Evolutionary conservation across 1,140 invertebrate genomes (phyloP), one percentile per base, ranked within the genome.

Genomic region (Brevipalpus yothersi): DNA sequence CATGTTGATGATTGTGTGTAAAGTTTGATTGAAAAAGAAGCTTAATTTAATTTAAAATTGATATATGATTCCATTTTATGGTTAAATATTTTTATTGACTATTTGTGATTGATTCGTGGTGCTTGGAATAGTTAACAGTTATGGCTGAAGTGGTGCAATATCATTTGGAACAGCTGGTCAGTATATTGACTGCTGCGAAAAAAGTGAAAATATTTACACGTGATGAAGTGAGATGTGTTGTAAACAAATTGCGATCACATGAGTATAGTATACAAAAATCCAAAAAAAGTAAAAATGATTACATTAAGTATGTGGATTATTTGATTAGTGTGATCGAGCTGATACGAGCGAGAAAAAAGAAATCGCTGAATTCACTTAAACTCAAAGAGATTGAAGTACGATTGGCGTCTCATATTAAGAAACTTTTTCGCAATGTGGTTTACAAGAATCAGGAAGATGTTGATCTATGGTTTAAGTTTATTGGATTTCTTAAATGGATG

Each of bases 81-180:
- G n/a, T n/a, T n/a, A n/a, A n/a, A n/a, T 5, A 31, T 31, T 3
- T 31, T 31, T 31, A 5, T 31, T 3, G 31, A 5, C 2, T 31
- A 31, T 3, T 31, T 31, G 31, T 31, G 5, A 31, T 31, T 31
- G 31, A 31, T 31, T 31, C 5, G 31, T 3, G 5, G 31, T 31
- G 31, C 31, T 31, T 5, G 2, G 31, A 31, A 31, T 31, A 31
- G 31, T 31, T 45, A 2, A 15, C 10, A 41, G 53, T 8, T 41
- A 84, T 84, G 82, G 82, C 82, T 4, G 82, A 84, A 72, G 77
- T 78, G 70, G 81, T 82, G 15, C 79, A 83, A 65, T 75, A 79
- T 68, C 75, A 77, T 66, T 75, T 80, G 42, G 81, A 84, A 70
- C 76, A 78, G 65, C 80, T 80, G 77, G 75, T 83, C 65, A 76